phyloP scores from a whole-genome alignment of 2,888 invertebrate species.

The Conchocele bisecta region DNA sequence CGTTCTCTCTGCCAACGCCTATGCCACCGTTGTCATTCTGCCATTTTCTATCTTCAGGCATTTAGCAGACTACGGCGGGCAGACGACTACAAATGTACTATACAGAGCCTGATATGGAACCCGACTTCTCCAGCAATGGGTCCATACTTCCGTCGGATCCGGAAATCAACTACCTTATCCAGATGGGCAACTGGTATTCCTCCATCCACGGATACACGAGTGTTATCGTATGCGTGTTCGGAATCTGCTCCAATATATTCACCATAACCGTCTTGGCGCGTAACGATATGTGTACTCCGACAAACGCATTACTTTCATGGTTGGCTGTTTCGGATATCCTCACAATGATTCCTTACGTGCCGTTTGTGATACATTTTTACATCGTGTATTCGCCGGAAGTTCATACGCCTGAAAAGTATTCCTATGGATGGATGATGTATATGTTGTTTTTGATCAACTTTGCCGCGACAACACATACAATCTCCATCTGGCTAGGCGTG shows the following conservation, averaged over 20 bases:
- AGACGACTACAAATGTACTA: no score
- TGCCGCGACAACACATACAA: constrained; percentile 94
- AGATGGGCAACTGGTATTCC: constrained; percentile 69
- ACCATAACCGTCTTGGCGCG: constrained; percentile 93
- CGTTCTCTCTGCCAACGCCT: no score
- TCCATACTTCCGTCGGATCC: no score
- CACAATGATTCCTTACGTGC: constrained; percentile 95
- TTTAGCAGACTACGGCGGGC: no score
- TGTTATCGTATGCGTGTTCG: constrained; percentile 93
- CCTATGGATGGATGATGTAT: constrained; percentile 81
- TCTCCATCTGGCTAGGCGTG: constrained; percentile 96
- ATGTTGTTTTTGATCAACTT: constrained; percentile 91
- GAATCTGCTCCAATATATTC: constrained; percentile 93
- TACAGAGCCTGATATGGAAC: no score
- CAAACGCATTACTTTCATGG: constrained; percentile 93
- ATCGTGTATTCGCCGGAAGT: constrained; percentile 65
- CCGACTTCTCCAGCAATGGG: no score
- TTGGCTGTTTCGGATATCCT: constrained; percentile 94
- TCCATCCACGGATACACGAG: constrained; percentile 92
- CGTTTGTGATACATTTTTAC: constrained; percentile 89
- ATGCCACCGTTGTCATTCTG: no score
- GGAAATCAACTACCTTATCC: constrained; percentile 34
- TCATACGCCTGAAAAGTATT: constrained; percentile 70
- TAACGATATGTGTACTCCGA: constrained; percentile 93
- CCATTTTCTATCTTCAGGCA: no score